Evolutionary conservation across 2,113 vertebrate genomes (phyloP).

Genomic region (Myotis yumanensis): DNA sequence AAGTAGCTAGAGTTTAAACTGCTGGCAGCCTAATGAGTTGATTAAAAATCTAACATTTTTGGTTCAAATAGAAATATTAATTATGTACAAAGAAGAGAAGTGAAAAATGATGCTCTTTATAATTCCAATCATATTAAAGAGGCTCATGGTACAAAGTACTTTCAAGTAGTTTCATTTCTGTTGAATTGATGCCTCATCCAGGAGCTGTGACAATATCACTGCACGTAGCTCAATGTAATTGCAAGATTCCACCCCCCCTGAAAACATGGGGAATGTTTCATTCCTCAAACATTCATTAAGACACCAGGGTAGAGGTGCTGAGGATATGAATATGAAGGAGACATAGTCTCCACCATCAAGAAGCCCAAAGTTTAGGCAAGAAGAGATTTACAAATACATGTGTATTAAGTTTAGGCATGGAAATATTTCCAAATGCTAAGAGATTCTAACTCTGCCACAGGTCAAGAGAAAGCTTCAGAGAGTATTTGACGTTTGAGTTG

Average conservation of each 20-base stretch:
- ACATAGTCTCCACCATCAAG: not conserved
- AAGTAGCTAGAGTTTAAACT: conserved; percentile 38
- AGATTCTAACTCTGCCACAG: not conserved
- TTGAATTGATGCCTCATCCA: not conserved
- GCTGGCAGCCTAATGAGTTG: not conserved
- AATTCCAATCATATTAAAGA: conserved; percentile 4
- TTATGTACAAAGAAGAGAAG: not conserved
- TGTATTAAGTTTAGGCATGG: not conserved
- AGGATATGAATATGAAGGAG: not conserved
- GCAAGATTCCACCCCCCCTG: not conserved
- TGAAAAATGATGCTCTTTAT: not conserved
- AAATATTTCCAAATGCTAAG: not conserved
- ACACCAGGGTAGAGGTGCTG: not conserved
- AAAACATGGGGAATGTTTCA: not conserved
- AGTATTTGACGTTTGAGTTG: not conserved
- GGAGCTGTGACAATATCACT: not conserved
- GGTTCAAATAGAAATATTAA: conserved; percentile 36
- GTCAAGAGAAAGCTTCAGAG: not conserved
- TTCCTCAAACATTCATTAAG: conserved; percentile 37
- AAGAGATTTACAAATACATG: not conserved
- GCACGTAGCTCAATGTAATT: conserved; percentile 7
- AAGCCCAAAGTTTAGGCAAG: not conserved
- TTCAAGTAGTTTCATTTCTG: conserved; percentile 15
- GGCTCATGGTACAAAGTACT: not conserved
- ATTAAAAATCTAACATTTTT: conserved; percentile 28